These are phyloP conservation scores for Daubentonia madagascariensis DNA, from an alignment of 2,113 vertebrate genomes.

Conservation along the genomic window DNA sequence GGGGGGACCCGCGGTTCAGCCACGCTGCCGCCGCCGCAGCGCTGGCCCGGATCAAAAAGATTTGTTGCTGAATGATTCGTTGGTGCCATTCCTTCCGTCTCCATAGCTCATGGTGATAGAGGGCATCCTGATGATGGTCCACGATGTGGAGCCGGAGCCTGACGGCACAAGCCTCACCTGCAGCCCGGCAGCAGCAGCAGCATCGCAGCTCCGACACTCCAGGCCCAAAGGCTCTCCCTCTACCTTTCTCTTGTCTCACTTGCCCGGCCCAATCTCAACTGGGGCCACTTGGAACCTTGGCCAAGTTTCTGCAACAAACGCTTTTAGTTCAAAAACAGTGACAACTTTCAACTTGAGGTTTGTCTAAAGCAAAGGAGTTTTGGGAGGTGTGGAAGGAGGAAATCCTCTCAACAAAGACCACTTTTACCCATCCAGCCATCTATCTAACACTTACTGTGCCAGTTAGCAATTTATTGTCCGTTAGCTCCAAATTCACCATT, in stretches of 20 bases:
- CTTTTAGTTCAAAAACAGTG: not conserved
- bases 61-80: slow-evolving; percentile 82
- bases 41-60: not conserved
- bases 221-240: no score
- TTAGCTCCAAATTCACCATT: not conserved
- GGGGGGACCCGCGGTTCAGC: not conserved
- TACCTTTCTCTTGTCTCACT: no score
- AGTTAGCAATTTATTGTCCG: not conserved
- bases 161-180: slow-evolving; percentile 88
- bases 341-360: not conserved
- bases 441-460: no score
- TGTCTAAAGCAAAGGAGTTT: not conserved
- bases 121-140: slow-evolving; percentile 82
- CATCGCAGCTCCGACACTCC: not conserved
- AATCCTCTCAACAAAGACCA: not conserved
- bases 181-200: slow-evolving; percentile 81
- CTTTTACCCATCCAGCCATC: not conserved
- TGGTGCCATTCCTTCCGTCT: slow-evolving; percentile 84
- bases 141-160: slow-evolving; percentile 81
- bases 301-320: not conserved
- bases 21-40: not conserved
- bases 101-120: slow-evolving; percentile 68
- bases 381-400: not conserved
- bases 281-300: not conserved
- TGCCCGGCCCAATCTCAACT: not conserved